Conservation (phyloP, 2,888 invertebrate genomes). For the Homarus gammarus region DNA sequence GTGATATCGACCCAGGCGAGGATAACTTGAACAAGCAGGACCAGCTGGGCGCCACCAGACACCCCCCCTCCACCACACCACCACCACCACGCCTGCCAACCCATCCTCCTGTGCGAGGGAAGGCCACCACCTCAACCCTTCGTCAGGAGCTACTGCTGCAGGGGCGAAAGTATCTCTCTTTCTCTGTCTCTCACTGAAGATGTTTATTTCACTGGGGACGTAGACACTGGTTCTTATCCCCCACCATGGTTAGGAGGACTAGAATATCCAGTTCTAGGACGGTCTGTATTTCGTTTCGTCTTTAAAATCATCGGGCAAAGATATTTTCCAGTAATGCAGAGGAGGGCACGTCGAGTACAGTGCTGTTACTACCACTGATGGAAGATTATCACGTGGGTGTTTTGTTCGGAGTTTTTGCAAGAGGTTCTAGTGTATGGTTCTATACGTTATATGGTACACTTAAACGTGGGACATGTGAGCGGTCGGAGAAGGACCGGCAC, state of each 20-base stretch:
- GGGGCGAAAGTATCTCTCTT: too few relatives aligned
- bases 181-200: too few relatives aligned
- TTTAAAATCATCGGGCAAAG: neutral
- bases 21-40: constrained; percentile 38
- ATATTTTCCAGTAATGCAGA: neutral
- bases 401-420: too few relatives aligned
- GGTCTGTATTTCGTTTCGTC: neutral
- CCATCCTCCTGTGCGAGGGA: constrained; percentile 13
- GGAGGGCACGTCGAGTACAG: too few relatives aligned
- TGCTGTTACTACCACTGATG: too few relatives aligned
- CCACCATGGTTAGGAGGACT: neutral
- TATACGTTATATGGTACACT: neutral
- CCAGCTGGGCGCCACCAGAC: constrained; percentile 26
- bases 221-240: neutral
- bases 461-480: constrained; percentile 27
- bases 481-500: neutral
- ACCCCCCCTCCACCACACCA: constrained; percentile 15
- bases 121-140: neutral
- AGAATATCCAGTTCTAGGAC: neutral
- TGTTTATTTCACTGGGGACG: too few relatives aligned
- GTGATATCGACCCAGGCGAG: constrained; percentile 48
- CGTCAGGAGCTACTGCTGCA: too few relatives aligned
- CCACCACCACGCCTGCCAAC: constrained; percentile 27
- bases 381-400: too few relatives aligned
- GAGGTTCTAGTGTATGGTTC: too few relatives aligned